Conservation (phyloP, 2,888 invertebrate genomes). For the Drosophila nigritarsus region DNA sequence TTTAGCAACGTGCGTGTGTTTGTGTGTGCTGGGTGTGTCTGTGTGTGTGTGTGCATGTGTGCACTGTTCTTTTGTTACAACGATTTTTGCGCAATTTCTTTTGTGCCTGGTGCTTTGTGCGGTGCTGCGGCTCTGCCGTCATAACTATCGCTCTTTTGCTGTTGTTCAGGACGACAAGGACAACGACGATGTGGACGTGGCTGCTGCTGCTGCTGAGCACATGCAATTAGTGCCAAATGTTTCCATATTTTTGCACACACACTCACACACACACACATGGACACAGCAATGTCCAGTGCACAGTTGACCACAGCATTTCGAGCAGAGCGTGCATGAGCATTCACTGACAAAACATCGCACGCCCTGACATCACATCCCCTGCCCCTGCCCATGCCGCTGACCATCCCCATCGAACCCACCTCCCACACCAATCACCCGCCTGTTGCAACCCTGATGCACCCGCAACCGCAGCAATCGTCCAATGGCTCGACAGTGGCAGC, state of each 20-base stretch:
- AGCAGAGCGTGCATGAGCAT: slow-evolving; percentile 56
- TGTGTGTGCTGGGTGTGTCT: slow-evolving; percentile 10
- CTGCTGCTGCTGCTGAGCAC: slow-evolving; percentile 64
- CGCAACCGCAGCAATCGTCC: slow-evolving; percentile 65
- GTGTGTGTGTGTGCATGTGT: slow-evolving; percentile 41
- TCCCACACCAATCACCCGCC: not conserved
- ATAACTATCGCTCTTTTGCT: slow-evolving; percentile 75
- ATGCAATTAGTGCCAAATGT: slow-evolving; percentile 84
- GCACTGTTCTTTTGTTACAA: slow-evolving; percentile 77
- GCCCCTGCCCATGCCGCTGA: not conserved
- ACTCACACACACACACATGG: slow-evolving; percentile 2
- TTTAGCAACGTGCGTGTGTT: slow-evolving; percentile 55
- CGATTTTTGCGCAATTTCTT: slow-evolving; percentile 80
- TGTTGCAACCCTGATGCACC: slow-evolving; percentile 23
- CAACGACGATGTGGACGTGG: slow-evolving; percentile 36
- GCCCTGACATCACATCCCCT: slow-evolving; percentile 11
- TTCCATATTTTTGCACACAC: slow-evolving; percentile 80
- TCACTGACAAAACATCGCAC: slow-evolving; percentile 72
- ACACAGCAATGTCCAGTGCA: slow-evolving; percentile 43
- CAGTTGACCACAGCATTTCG: slow-evolving; percentile 72
- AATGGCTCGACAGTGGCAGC: slow-evolving; percentile 40
- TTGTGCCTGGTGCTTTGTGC: slow-evolving; percentile 71
- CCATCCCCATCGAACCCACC: not conserved
- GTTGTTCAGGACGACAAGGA: slow-evolving; percentile 47
- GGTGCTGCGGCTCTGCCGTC: slow-evolving; percentile 70